A percentile compares a stretch with the other conserved stretches of the same genome.
Evolutionary conservation across 2,888 invertebrate genomes (phyloP).

Genomic region (Salpingus planirostris): DNA sequence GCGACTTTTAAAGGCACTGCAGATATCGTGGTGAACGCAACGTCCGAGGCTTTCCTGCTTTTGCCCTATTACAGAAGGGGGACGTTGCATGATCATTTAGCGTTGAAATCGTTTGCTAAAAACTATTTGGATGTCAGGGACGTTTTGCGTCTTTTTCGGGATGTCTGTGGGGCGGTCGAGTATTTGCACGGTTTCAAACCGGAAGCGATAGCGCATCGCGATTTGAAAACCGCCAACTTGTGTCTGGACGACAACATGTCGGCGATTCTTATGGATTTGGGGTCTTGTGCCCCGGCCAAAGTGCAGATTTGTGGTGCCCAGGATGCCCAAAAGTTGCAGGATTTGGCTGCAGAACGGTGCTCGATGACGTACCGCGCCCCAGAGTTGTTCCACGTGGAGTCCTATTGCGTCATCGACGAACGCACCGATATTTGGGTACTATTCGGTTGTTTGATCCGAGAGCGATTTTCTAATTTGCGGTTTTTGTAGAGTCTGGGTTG

Average conservation of each 20-base stretch:
- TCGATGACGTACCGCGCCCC: slow-evolving; percentile 85
- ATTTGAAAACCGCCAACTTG: slow-evolving; percentile 79
- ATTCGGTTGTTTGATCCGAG: not conserved
- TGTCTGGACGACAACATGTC: slow-evolving; percentile 61
- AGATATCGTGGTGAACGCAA: slow-evolving; percentile 57
- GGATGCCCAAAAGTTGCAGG: slow-evolving; percentile 64
- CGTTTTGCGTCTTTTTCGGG: slow-evolving; percentile 59
- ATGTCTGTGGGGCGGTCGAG: slow-evolving; percentile 65
- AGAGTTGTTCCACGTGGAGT: slow-evolving; percentile 78
- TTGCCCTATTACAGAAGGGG: slow-evolving; percentile 73
- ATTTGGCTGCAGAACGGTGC: slow-evolving; percentile 73
- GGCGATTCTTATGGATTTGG: slow-evolving; percentile 77
- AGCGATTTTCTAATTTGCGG: not conserved
- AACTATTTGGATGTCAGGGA: slow-evolving; percentile 56
- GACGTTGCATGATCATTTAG: slow-evolving; percentile 61
- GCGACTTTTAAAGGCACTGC: slow-evolving; percentile 54
- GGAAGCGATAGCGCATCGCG: slow-evolving; percentile 69
- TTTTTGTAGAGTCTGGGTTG: slow-evolving; percentile 72
- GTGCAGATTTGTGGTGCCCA: slow-evolving; percentile 57
- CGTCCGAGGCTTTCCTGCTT: slow-evolving; percentile 63
- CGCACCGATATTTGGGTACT: slow-evolving; percentile 78
- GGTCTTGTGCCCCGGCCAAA: slow-evolving; percentile 57
- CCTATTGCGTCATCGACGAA: slow-evolving; percentile 71
- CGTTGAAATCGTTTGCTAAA: slow-evolving; percentile 47
- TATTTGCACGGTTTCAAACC: slow-evolving; percentile 66